Evolutionary conservation across 2,113 vertebrate genomes (phyloP).

Genomic region (Loxodonta africana): DNA sequence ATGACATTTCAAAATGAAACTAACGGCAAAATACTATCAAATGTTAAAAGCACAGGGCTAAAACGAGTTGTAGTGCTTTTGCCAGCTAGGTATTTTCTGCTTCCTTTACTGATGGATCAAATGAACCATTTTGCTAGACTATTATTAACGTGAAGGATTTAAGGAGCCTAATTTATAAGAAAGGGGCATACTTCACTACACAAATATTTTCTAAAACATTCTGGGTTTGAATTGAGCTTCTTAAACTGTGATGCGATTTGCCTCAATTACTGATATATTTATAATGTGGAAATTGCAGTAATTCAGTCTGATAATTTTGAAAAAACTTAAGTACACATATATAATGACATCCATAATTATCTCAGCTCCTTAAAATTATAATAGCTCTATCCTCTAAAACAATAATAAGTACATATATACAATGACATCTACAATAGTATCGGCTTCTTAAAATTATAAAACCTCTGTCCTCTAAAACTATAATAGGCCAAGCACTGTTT

Average conservation of each 20-base stretch:
- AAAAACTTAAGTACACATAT: background rate
- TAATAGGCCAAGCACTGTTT: background rate
- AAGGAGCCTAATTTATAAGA: background rate
- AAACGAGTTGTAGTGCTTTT: background rate
- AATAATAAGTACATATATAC: background rate
- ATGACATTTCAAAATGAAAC: conserved; percentile 6
- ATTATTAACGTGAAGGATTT: conserved; percentile 12
- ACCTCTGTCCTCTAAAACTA: background rate
- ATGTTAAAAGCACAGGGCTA: background rate
- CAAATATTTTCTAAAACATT: conserved; percentile 42
- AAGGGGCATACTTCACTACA: background rate
- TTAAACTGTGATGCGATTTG: background rate
- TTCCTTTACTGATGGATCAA: conserved; percentile 6
- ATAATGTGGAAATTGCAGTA: conserved; percentile 2
- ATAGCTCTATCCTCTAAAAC: background rate
- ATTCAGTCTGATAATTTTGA: background rate
- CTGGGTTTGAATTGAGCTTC: background rate
- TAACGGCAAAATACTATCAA: background rate
- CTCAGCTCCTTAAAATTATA: background rate
- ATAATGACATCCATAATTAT: background rate
- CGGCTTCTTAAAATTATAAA: background rate
- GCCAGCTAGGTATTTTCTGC: background rate
- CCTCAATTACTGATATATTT: background rate
- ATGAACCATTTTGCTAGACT: background rate
- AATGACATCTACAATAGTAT: background rate